A percentile compares a stretch with the other conserved stretches of the same genome.
Conservation (phyloP, 2,888 invertebrate species). For the Hybos culiciformis region DNA sequence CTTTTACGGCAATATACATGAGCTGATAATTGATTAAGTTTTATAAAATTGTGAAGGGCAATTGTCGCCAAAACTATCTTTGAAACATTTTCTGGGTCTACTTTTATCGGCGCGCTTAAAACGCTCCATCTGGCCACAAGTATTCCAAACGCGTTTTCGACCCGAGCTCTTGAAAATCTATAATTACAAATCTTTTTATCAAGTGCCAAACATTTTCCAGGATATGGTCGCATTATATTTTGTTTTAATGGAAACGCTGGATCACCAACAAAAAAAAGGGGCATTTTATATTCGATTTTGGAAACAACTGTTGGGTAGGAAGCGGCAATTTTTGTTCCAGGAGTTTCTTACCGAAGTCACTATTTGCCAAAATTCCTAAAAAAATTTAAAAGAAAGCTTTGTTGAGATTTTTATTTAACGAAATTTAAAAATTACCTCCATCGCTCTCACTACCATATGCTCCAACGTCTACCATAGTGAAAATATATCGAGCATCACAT, state of each 20-base stretch:
- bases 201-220: neutral
- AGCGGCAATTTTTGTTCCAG: neutral
- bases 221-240: slow-evolving; percentile 6
- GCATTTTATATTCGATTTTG: neutral
- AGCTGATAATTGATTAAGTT: neutral
- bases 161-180: slow-evolving; percentile 12
- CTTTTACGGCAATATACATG: neutral
- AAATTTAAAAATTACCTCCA: too few species aligned
- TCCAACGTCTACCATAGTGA: slow-evolving; percentile 15
- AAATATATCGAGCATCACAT: slow-evolving; percentile 14
- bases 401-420: too few species aligned
- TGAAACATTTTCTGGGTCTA: neutral
- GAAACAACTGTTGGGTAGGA: neutral
- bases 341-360: slow-evolving; percentile 4
- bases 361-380: neutral
- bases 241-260: slow-evolving; percentile 13
- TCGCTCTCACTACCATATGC: slow-evolving; percentile 13
- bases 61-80: neutral
- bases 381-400: too few species aligned
- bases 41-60: neutral
- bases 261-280: slow-evolving; percentile 10
- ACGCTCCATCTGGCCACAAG: slow-evolving; percentile 4
- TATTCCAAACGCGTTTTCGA: slow-evolving; percentile 15
- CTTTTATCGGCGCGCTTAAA: neutral
- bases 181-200: slow-evolving; percentile 6